A percentile compares a stretch with the other conserved stretches of the same genome.
Conservation (phyloP, 2,113 vertebrate species). For the Ornithorhynchus anatinus region DNA sequence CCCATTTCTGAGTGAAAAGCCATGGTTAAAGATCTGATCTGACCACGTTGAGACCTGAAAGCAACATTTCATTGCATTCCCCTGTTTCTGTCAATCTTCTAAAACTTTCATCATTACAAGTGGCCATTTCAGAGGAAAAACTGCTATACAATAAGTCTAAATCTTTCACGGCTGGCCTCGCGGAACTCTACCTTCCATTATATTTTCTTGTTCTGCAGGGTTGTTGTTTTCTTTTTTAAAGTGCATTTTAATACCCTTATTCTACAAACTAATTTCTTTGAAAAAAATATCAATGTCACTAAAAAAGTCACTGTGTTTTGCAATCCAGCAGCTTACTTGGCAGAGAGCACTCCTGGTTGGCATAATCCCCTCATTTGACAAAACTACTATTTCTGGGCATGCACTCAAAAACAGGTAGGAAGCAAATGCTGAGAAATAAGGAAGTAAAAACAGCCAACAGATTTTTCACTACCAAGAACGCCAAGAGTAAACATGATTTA, state of each 20-base stretch:
- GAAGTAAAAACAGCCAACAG: conserved; percentile 81
- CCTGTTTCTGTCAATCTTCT: no score
- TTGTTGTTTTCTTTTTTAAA: not conserved
- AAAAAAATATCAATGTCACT: conserved; percentile 63
- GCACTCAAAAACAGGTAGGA: conserved; percentile 88
- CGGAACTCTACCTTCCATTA: conserved; percentile 33
- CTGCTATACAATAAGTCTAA: conserved; percentile 40
- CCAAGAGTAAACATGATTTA: conserved; percentile 84
- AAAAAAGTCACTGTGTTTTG: conserved; percentile 75
- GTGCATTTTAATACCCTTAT: conserved; percentile 58
- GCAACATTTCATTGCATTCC: no score
- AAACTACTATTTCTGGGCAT: conserved; percentile 89
- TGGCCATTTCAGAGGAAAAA: conserved; percentile 5
- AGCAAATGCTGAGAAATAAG: conserved; percentile 84
- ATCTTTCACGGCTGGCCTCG: conserved; percentile 28
- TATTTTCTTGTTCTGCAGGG: conserved; percentile 1
- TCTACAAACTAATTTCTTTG: conserved; percentile 55
- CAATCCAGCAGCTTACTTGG: conserved; percentile 80
- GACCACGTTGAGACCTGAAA: no score
- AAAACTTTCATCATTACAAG: conserved; percentile 31
- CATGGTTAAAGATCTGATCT: no score
- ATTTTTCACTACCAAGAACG: conserved; percentile 74
- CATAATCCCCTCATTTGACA: conserved; percentile 78
- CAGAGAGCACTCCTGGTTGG: conserved; percentile 75
- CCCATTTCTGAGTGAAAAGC: no score